Conservation (phyloP, 2,113 vertebrate species). For the Forbesichthys papilliferus region DNA sequence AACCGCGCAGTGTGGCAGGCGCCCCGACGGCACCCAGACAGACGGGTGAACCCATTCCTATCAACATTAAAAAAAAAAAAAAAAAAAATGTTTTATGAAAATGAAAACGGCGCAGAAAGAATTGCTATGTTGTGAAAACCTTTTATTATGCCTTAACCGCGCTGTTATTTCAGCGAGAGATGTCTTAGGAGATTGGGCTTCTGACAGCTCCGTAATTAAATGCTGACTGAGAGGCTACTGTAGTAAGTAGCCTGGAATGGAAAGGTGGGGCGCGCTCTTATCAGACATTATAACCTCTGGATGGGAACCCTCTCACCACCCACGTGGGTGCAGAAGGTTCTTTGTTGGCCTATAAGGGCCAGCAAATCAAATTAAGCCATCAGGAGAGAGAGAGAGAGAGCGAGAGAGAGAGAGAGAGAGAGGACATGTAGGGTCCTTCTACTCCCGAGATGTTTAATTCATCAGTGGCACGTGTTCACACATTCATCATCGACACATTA, state of each 20-base stretch:
- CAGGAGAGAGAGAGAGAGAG: constrained; percentile 34
- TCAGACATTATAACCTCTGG: constrained; percentile 42
- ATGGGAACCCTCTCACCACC: constrained; percentile 26
- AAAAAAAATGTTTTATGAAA: constrained; percentile 23
- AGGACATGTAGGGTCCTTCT: constrained; percentile 53
- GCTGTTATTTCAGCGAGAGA: constrained; percentile 6
- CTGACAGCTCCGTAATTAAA: constrained; percentile 53
- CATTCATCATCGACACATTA: constrained; percentile 69
- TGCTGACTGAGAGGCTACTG: constrained; percentile 39
- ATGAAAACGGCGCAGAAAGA: background rate
- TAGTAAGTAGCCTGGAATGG: constrained; percentile 16
- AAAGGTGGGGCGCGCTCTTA: constrained; percentile 4
- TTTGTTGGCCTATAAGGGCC: constrained; percentile 30
- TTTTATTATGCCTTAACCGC: constrained; percentile 24
- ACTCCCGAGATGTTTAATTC: constrained; percentile 61
- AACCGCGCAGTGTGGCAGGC: constrained; percentile 54
- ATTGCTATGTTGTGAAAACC: constrained; percentile 23
- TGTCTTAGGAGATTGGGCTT: constrained; percentile 15
- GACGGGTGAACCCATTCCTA: constrained; percentile 23
- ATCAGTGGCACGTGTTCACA: constrained; percentile 61
- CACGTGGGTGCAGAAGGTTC: constrained; percentile 24
- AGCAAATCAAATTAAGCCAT: constrained; percentile 58
- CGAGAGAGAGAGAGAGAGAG: constrained; percentile 20
- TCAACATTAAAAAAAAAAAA: constrained; percentile 10
- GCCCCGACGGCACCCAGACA: constrained; percentile 57